phyloP scores from a whole-genome alignment of 2,888 invertebrate species.

The Tetheella fluctuosa region DNA sequence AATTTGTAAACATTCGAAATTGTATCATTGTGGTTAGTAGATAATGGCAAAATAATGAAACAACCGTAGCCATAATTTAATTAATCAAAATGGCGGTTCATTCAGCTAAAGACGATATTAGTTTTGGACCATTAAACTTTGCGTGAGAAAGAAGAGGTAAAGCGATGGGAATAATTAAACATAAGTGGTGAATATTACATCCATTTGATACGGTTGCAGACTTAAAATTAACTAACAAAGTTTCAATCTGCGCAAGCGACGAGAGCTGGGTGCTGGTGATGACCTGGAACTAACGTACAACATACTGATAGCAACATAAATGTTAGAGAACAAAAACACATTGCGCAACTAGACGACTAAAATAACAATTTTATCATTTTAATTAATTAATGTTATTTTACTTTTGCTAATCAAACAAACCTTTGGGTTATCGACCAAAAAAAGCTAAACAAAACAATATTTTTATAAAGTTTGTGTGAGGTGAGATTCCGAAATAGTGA shows the following conservation, averaged over 20 bases:
- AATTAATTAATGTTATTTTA: slow-evolving; percentile 19
- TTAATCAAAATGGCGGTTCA: background rate
- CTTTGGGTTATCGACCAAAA: background rate
- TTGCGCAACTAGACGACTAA: slow-evolving; percentile 25
- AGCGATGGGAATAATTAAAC: background rate
- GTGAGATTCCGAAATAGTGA: no score
- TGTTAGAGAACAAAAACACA: slow-evolving; percentile 37
- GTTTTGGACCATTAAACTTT: background rate
- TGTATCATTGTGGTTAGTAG: background rate
- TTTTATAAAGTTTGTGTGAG: no score
- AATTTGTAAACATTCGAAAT: slow-evolving; percentile 3
- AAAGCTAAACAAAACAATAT: background rate
- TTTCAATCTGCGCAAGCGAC: background rate
- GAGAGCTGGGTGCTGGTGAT: slow-evolving; percentile 33
- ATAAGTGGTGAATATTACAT: background rate
- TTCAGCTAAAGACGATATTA: background rate
- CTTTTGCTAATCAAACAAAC: background rate
- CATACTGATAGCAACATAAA: slow-evolving; percentile 40
- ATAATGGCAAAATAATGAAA: background rate
- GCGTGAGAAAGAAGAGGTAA: background rate
- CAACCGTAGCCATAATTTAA: background rate
- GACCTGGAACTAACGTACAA: slow-evolving; percentile 55
- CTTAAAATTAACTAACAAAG: background rate
- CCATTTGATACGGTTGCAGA: background rate
- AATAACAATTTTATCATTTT: slow-evolving; percentile 21